phyloP scores from a whole-genome alignment of 2,888 invertebrate genomes.

The Stictocephala bisonia region DNA sequence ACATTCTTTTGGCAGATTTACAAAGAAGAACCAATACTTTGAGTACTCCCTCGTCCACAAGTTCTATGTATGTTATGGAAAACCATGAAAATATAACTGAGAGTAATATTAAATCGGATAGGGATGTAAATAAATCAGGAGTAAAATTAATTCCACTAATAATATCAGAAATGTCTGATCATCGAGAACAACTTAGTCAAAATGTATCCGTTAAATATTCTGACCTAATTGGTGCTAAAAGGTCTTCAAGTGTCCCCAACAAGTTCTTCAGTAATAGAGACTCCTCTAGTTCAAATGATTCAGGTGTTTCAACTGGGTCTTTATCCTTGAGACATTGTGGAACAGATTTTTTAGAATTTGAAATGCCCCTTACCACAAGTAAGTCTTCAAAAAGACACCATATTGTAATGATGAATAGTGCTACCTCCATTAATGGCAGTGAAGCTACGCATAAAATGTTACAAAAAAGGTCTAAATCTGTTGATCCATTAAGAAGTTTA shows the following conservation, averaged over 20 bases:
- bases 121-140: conserved; percentile 21
- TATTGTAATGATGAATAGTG: conserved; percentile 66
- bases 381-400: conserved; percentile 69
- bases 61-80: conserved; percentile 11
- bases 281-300: conserved; percentile 86
- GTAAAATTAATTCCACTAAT: conserved; percentile 15
- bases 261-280: conserved; percentile 79
- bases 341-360: conserved; percentile 75
- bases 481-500: conserved; percentile 78
- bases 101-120: conserved; percentile 10
- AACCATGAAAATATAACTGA: neutral
- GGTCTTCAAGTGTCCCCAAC: conserved; percentile 83
- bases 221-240: conserved; percentile 71
- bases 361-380: conserved; percentile 73
- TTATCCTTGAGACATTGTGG: conserved; percentile 73
- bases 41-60: conserved; percentile 19
- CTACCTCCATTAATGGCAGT: no score
- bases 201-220: neutral
- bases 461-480: conserved; percentile 80
- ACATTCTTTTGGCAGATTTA: conserved; percentile 4
- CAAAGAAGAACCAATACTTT: neutral
- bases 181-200: neutral
- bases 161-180: conserved; percentile 24
- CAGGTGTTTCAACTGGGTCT: conserved; percentile 80
- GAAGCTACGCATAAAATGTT: conserved; percentile 75